phyloP scores from a whole-genome alignment of 2,797 vertebrate species.

The Lagocephalus sceleratus region DNA sequence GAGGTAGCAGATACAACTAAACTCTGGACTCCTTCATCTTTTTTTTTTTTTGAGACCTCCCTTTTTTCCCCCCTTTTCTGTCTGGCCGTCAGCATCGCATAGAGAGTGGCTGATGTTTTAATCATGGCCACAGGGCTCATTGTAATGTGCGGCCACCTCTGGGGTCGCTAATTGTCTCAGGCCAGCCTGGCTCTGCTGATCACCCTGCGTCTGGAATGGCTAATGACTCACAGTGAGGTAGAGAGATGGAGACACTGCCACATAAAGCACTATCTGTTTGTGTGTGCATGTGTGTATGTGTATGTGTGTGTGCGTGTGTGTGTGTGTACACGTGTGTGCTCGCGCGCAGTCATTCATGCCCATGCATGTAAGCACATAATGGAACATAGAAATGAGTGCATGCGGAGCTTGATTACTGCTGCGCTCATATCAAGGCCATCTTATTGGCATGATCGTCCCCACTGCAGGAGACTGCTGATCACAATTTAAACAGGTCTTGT shows the following conservation, averaged over 20 bases:
- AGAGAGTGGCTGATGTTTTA: conserved; percentile 74
- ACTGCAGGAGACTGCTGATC: background rate
- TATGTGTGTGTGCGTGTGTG: conserved; percentile 3
- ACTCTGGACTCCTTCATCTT: conserved; percentile 57
- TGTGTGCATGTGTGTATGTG: conserved; percentile 30
- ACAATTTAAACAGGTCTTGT: conserved; percentile 2
- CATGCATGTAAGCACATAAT: conserved; percentile 61
- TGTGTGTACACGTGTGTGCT: conserved; percentile 34
- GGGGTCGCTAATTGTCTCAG: conserved; percentile 76
- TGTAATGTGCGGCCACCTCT: conserved; percentile 74
- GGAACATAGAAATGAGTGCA: conserved; percentile 60
- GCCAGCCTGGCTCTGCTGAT: conserved; percentile 70
- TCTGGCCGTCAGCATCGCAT: conserved; percentile 49
- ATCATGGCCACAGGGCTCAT: conserved; percentile 74
- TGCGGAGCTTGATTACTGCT: conserved; percentile 51
- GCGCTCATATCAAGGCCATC: conserved; percentile 50
- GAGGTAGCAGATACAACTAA: conserved; percentile 46
- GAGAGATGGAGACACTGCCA: conserved; percentile 45
- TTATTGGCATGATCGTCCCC: conserved; percentile 19
- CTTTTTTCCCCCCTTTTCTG: background rate
- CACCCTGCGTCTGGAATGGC: conserved; percentile 73
- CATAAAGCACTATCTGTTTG: conserved; percentile 36
- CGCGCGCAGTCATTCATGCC: conserved; percentile 31
- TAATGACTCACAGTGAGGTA: conserved; percentile 67
- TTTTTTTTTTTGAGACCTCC: conserved; percentile 30